Percentiles rank a stretch among this genome's conserved stretches.
These are phyloP conservation scores for Dendrolimus houi DNA, from an alignment of 2,888 invertebrate genomes.

Conservation along the genomic window DNA sequence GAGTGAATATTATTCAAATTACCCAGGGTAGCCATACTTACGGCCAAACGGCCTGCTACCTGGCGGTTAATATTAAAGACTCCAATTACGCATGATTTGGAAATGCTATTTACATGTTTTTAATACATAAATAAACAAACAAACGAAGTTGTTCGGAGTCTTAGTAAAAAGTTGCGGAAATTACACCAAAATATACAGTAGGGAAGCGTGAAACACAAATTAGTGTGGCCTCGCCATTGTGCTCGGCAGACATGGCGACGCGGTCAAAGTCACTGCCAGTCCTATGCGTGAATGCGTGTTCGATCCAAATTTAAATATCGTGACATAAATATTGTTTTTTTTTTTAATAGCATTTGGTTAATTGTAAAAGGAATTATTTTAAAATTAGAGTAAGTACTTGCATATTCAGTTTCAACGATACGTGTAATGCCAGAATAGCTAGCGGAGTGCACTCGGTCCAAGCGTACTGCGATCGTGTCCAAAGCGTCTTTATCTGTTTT, in stretches of 20 bases:
- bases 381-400: too few species aligned
- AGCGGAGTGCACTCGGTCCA: too few species aligned
- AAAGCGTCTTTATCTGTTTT: too few species aligned
- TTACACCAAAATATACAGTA: slow-evolving; percentile 14
- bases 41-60: too few species aligned
- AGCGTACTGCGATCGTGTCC: too few species aligned
- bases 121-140: background rate
- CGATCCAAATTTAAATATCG: background rate
- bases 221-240: slow-evolving; percentile 42
- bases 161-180: slow-evolving; percentile 26
- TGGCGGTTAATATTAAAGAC: too few species aligned
- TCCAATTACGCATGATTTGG: background rate
- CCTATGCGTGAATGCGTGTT: slow-evolving; percentile 10
- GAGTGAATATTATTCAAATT: too few species aligned
- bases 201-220: slow-evolving; percentile 33
- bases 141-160: slow-evolving; percentile 3
- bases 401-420: too few species aligned
- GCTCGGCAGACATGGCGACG: slow-evolving; percentile 23
- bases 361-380: too few species aligned
- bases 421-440: too few species aligned
- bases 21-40: too few species aligned
- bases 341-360: too few species aligned
- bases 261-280: slow-evolving; percentile 53
- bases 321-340: background rate
- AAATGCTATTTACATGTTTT: background rate